Base-by-base conservation (phyloP, 2,797 vertebrate species). In the Danionella dracula region DNA sequence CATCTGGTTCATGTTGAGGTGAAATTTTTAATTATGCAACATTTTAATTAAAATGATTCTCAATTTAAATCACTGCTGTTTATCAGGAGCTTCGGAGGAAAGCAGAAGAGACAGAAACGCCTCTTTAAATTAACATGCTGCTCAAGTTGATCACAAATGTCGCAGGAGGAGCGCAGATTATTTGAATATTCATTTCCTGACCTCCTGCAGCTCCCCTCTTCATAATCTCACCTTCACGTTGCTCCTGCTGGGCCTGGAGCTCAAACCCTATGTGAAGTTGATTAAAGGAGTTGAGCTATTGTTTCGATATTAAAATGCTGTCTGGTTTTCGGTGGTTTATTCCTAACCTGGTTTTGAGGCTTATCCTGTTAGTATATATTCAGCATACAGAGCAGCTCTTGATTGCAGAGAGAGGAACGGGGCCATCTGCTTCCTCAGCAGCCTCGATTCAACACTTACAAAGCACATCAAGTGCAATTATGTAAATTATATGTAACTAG, bases 121-220 rank as follows among this genome's bases (percentile, higher is more conserved):
- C 3, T 6, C 23, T 3, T 27, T 27, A 27, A 27, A 27, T 27
- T 3, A 27, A 27, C 60, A 38, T 27, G 40, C 48, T 65, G 40
- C 44, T 61, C 13, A 54, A 54, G 1, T 29, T 53, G 38, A 27
- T 1, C 44, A 29, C 19, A 34, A 35, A 65, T 55, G 50, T 34
- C 37, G 51, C 8, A 7, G 17, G 20, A 37, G 35, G 23, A 63
- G 35, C 8, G 31, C 5, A 10, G 17, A 51, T 60, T 44, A 17
- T 64, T 64, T 54, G 42, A 35, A 64, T 64, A 64, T 65, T 55
- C 11, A 65, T 55, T 38, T 55, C 12, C 41, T 37, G 62, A 65
- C 31, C n/a, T 37, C 62, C 19, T 27, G 41, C 37, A 45, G 50
- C 54, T 37, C 20, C 5, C 35, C 29, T 8, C 50, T 65, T 54